These are phyloP conservation scores for Pelvicachromis taeniatus DNA, from an alignment of 2,113 vertebrate genomes.

Conservation along the genomic window DNA sequence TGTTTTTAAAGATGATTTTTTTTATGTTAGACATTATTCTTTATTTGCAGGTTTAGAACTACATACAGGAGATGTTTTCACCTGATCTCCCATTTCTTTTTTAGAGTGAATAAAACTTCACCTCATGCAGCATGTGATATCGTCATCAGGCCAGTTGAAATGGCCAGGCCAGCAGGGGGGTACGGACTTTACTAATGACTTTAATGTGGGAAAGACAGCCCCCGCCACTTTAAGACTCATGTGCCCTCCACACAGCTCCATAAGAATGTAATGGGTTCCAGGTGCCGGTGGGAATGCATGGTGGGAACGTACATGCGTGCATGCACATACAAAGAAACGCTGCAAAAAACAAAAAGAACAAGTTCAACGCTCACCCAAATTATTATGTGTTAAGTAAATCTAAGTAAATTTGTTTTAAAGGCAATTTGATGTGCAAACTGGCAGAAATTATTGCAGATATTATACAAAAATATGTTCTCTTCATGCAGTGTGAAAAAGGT, in stretches of 20 bases:
- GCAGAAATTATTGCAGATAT: background rate
- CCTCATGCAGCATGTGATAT: constrained; percentile 7
- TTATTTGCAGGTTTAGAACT: background rate
- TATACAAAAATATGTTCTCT: background rate
- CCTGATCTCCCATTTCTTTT: background rate
- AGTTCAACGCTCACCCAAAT: background rate
- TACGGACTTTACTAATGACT: constrained; percentile 34
- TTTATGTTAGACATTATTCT: background rate
- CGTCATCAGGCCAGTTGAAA: constrained; percentile 26
- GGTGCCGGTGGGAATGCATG: constrained; percentile 14
- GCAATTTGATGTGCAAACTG: background rate
- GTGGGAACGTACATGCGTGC: background rate
- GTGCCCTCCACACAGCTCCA: constrained; percentile 47
- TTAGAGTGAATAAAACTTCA: background rate
- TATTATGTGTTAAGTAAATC: background rate
- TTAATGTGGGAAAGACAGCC: constrained; percentile 43
- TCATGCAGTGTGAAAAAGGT: background rate
- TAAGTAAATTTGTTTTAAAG: background rate
- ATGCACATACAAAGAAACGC: background rate
- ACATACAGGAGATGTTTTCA: background rate
- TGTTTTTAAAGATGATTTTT: background rate
- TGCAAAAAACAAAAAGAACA: background rate
- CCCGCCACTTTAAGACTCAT: constrained; percentile 56
- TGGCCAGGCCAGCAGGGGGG: background rate
- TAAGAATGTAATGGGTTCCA: constrained; percentile 61